Evolutionary conservation across 2,888 invertebrate species (phyloP).

Genomic region (Notocelia uddmanniana): DNA sequence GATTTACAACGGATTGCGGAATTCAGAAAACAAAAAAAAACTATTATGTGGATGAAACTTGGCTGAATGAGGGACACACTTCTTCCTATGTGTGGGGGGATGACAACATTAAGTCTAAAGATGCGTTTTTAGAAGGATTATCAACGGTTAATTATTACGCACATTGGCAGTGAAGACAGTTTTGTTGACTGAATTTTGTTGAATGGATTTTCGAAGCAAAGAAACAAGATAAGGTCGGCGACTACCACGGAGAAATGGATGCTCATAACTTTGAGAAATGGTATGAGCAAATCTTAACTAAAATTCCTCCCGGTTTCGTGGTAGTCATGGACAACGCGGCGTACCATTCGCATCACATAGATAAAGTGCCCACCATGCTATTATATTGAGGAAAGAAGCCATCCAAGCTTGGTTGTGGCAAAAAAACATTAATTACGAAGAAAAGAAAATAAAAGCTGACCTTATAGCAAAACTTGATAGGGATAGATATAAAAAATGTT

Average conservation of each 20-base stretch:
- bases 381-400: no score
- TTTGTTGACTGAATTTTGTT: slow-evolving; percentile 15
- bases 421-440: no score
- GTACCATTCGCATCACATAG: no score
- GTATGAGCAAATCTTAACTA: slow-evolving; percentile 8
- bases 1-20: slow-evolving; percentile 5
- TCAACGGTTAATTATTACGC: slow-evolving; percentile 25
- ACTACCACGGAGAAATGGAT: slow-evolving; percentile 30
- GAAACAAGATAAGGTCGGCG: slow-evolving; percentile 15
- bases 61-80: neutral
- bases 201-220: slow-evolving; percentile 27
- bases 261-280: slow-evolving; percentile 30
- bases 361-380: no score
- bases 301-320: neutral
- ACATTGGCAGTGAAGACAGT: slow-evolving; percentile 30
- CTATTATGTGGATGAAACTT: no score
- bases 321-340: no score
- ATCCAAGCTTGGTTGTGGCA: no score
- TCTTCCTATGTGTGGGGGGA: slow-evolving; percentile 1
- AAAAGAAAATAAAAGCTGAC: neutral
- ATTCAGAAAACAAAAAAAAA: no score
- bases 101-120: slow-evolving; percentile 1
- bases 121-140: slow-evolving; percentile 9
- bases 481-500: neutral
- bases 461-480: neutral